A percentile compares a stretch with the other conserved stretches of the same genome.
Evolutionary conservation across 2,888 invertebrate genomes (phyloP).

Genomic region (Rhogogaster chlorosoma): DNA sequence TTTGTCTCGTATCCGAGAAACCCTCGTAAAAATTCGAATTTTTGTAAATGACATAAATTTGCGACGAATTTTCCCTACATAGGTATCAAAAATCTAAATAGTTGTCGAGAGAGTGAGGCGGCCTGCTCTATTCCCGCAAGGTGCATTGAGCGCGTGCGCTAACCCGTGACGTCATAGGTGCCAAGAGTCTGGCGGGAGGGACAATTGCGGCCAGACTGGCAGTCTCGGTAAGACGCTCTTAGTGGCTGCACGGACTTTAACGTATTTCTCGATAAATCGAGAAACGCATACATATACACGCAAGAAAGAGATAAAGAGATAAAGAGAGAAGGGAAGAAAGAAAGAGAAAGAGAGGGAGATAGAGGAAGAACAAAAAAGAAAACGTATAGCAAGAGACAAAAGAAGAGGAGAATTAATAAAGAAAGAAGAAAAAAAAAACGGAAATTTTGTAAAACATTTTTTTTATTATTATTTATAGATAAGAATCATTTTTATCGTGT

Average conservation of each 20-base stretch:
- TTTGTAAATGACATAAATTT: background rate
- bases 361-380: slow-evolving; percentile 2
- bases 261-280: slow-evolving; percentile 36
- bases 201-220: slow-evolving; percentile 71
- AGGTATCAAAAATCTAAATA: background rate
- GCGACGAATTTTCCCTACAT: no score
- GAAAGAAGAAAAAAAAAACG: background rate
- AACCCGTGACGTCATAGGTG: slow-evolving; percentile 72
- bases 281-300: slow-evolving; percentile 1
- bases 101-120: background rate
- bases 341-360: slow-evolving; percentile 4
- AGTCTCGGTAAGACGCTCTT: slow-evolving; percentile 74
- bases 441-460: background rate
- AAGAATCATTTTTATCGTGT: background rate
- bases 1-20: no score
- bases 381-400: background rate
- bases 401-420: background rate
- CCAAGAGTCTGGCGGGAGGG: slow-evolving; percentile 55
- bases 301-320: background rate
- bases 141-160: slow-evolving; percentile 68
- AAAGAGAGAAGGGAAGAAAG: slow-evolving; percentile 11
- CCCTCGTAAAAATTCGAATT: background rate
- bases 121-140: background rate
- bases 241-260: slow-evolving; percentile 47
- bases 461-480: background rate